phyloP scores from a whole-genome alignment of 1,140 invertebrate species.

The silkworm (Bombyx mori) region DNA sequence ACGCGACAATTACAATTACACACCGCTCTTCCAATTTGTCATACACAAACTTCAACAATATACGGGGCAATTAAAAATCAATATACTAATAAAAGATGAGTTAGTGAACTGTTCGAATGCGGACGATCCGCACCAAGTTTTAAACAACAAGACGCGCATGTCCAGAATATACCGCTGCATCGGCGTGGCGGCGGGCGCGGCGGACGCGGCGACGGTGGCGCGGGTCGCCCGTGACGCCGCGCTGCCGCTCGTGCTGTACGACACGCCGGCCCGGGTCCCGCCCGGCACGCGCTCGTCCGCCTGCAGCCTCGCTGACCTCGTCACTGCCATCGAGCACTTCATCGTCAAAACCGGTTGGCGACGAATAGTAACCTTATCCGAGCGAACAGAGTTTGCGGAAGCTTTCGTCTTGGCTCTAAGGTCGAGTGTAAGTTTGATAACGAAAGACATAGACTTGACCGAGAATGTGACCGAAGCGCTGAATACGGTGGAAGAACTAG shows the following conservation, averaged over 20 bases:
- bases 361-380: slow-evolving; percentile 14
- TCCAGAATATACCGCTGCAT: neutral
- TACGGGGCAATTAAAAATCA: no score
- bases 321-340: neutral
- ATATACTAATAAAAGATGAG: no score
- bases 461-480: neutral
- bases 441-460: neutral
- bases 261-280: neutral
- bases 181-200: slow-evolving; percentile 10
- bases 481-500: neutral
- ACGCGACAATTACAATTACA: no score
- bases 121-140: no score
- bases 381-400: slow-evolving; percentile 1
- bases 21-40: no score
- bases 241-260: neutral
- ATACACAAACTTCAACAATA: no score
- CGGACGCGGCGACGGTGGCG: slow-evolving; percentile 18
- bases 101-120: no score
- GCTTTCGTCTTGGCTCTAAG: neutral
- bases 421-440: neutral
- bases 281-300: neutral
- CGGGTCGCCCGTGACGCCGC: slow-evolving; percentile 21
- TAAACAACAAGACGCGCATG: no score
- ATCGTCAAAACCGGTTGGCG: neutral
- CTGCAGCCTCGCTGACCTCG: neutral